phyloP scores from a whole-genome alignment of 2,797 vertebrate genomes.

The Enteromius thamalakanensis region DNA sequence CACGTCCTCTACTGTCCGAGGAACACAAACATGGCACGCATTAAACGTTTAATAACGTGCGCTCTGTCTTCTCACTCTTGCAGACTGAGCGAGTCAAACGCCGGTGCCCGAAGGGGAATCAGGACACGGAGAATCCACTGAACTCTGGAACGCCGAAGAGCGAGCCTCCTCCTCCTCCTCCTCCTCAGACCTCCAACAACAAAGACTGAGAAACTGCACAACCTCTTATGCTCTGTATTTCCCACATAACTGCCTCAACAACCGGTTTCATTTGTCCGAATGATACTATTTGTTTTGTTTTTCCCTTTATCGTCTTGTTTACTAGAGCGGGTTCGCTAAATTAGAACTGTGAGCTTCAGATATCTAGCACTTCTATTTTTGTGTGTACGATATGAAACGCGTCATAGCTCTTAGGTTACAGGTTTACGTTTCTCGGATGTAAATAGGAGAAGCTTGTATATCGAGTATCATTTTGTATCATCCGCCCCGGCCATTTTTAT shows the following conservation, averaged over 20 bases:
- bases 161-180: conserved; percentile 15
- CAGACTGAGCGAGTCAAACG: conserved; percentile 55
- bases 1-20: neutral
- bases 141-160: conserved; percentile 54
- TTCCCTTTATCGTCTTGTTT: conserved; percentile 37
- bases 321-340: conserved; percentile 42
- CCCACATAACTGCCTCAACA: conserved; percentile 63
- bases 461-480: conserved; percentile 46
- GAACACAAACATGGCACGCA: neutral
- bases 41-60: conserved; percentile 3
- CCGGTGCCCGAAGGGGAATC: conserved; percentile 34
- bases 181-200: conserved; percentile 57
- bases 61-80: conserved; percentile 11
- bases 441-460: conserved; percentile 59
- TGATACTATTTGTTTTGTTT: conserved; percentile 2
- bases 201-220: conserved; percentile 61
- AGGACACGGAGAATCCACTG: conserved; percentile 41
- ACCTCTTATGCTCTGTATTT: conserved; percentile 57
- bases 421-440: conserved; percentile 48
- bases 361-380: conserved; percentile 47
- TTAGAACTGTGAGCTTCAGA: conserved; percentile 55
- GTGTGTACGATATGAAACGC: conserved; percentile 26
- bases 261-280: conserved; percentile 51
- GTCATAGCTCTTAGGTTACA: conserved; percentile 41
- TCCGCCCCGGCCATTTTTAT: conserved; percentile 44